Base-by-base conservation (phyloP, 2,113 vertebrate species). In the Actenoides hombroni region DNA sequence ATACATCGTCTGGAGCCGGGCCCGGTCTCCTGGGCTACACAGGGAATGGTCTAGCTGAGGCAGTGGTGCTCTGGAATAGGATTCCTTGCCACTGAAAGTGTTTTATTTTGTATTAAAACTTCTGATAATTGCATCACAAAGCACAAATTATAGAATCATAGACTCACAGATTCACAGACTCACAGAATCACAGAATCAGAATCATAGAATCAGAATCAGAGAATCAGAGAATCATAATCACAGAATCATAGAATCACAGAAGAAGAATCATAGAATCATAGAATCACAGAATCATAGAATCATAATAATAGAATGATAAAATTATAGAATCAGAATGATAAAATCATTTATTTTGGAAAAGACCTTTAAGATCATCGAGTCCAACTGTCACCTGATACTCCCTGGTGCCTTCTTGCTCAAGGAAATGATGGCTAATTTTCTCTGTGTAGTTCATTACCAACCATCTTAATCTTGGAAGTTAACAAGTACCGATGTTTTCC, bases 391-490 rank as follows among this genome's bases (percentile, higher is more conserved):
- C 44, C 33, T 40, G 31, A 11, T 5, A 46, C 14, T 46, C 21
- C 28, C 60, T 49, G 16, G 6, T 46, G 18, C 49, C 18, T 46
- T 33, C 39, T 90, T 18, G 59, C 13, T 17, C 59, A 48, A 13
- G 5, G 29, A 51, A 79, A 40, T 0, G 0, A 42, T 19, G 23
- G 2, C 9, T 20, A 1, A 8, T 42, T 83, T 84, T 53, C 64
- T 70, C 46, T 4, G 2, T 9, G 21, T 13, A 14, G 13, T 14
- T 39, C 40, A 7, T 44, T 33, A 60, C n/a, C 40, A 54, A 13
- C 8, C 23, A 56, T 26, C 11, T 13, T 21, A 10, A 15, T 4
- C 24, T 78, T 37, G 57, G 29, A 39, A 17, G 10, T 9, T 42
- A 65, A 53, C 28, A 49, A 49, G 29, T 8, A 42, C 35, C 1